Percentiles rank a stretch among this genome's conserved stretches.
Conservation (phyloP, 1,140 invertebrate genomes). For the Bursaphelenchus mucronatus region DNA sequence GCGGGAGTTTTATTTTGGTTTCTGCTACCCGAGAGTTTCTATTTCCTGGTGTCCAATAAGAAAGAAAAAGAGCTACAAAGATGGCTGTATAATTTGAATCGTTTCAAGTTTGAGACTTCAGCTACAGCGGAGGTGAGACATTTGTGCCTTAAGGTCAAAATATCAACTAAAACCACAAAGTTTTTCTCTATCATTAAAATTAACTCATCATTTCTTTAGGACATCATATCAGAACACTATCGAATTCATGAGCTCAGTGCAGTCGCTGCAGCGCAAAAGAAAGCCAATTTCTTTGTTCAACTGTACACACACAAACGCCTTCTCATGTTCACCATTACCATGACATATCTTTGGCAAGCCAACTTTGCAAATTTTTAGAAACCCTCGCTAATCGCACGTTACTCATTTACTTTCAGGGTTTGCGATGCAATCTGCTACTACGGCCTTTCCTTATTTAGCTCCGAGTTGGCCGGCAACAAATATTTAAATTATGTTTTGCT, state of each 20-base stretch:
- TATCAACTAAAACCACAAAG: no score
- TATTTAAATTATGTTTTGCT: conserved; percentile 61
- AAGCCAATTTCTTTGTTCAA: conserved; percentile 4
- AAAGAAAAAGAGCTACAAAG: not conserved
- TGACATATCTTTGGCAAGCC: conserved; percentile 2
- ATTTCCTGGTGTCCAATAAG: not conserved
- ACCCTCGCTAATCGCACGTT: no score
- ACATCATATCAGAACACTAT: not conserved
- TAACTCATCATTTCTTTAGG: not conserved
- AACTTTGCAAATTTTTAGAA: not conserved
- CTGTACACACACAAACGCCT: not conserved
- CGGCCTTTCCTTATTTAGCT: conserved; percentile 61
- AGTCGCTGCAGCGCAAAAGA: not conserved
- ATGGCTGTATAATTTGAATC: not conserved
- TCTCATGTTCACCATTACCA: not conserved
- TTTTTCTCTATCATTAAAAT: not conserved
- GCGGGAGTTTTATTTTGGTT: conserved; percentile 5
- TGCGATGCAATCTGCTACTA: conserved; percentile 61
- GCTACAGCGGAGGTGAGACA: no score
- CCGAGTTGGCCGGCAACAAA: conserved; percentile 57
- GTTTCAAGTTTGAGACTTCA: not conserved
- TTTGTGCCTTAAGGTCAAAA: no score
- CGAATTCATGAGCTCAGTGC: not conserved
- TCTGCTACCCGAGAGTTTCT: not conserved
- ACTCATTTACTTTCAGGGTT: conserved; percentile 7